These are phyloP conservation scores for Drosophila pullipes DNA, from an alignment of 2,888 invertebrate species.

Conservation along the genomic window DNA sequence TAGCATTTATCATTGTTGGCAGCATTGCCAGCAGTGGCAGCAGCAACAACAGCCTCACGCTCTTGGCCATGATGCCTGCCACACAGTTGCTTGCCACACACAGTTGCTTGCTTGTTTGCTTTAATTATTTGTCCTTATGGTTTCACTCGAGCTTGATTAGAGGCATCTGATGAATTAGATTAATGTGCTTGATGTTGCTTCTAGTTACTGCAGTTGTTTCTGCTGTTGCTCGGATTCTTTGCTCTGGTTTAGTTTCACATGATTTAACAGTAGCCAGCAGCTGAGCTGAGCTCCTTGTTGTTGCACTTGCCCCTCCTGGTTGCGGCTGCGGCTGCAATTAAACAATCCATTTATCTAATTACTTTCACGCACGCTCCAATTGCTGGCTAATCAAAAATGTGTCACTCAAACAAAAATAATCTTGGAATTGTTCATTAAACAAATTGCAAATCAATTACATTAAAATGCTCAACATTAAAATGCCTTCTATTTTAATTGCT, in stretches of 20 bases:
- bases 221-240: slow-evolving; percentile 6
- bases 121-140: slow-evolving; percentile 63
- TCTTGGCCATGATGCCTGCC: slow-evolving; percentile 45
- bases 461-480: neutral
- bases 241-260: slow-evolving; percentile 36
- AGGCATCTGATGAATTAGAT: slow-evolving; percentile 65
- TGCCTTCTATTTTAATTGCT: neutral
- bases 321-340: slow-evolving; percentile 15
- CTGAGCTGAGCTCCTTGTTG: neutral
- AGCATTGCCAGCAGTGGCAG: slow-evolving; percentile 30
- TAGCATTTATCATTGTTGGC: slow-evolving; percentile 55
- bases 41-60: slow-evolving; percentile 13
- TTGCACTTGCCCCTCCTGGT: neutral
- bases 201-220: slow-evolving; percentile 6
- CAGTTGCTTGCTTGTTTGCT: slow-evolving; percentile 26
- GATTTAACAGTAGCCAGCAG: slow-evolving; percentile 30
- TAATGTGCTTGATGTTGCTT: slow-evolving; percentile 29
- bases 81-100: slow-evolving; percentile 37
- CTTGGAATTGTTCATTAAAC: neutral
- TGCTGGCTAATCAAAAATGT: slow-evolving; percentile 17
- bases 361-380: slow-evolving; percentile 30
- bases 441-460: neutral
- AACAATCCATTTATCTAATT: slow-evolving; percentile 58
- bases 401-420: slow-evolving; percentile 1
- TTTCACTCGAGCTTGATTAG: slow-evolving; percentile 56